phyloP scores from a whole-genome alignment of 2,113 vertebrate species.

The Lasiurus cinereus region DNA sequence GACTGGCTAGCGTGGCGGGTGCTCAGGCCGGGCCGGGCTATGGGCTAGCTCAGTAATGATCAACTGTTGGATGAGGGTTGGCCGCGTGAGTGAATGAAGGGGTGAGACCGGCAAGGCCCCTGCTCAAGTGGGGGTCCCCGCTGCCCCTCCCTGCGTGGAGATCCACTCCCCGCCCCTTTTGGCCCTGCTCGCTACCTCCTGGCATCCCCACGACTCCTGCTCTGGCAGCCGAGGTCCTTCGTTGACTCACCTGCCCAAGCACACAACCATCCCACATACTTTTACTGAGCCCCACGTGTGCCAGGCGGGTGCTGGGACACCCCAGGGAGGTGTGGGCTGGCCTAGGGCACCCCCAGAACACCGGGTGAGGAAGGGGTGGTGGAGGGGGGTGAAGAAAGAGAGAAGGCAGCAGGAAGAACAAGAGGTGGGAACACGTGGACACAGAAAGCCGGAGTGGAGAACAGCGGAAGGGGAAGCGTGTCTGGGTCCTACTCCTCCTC shows the following conservation, averaged over 20 bases:
- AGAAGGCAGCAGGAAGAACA: not conserved
- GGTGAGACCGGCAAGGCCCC: not conserved
- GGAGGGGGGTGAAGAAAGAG: not conserved
- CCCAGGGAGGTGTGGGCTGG: conserved; percentile 43
- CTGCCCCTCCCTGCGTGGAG: accelerated
- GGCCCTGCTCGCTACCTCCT: accelerated
- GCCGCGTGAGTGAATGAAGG: conserved; percentile 46
- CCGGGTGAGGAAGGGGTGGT: not conserved
- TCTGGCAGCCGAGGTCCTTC: not conserved
- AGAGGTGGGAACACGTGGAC: not conserved
- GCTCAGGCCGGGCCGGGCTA: conserved; percentile 44
- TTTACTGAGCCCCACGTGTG: conserved; percentile 77
- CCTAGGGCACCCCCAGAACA: conserved; percentile 58
- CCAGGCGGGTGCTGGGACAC: conserved; percentile 73
- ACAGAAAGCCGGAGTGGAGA: not conserved
- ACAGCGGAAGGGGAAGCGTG: accelerated
- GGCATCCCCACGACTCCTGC: accelerated
- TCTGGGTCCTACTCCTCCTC: not conserved
- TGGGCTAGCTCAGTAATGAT: conserved; percentile 80
- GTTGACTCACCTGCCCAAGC: conserved; percentile 61
- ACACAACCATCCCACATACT: conserved; percentile 80
- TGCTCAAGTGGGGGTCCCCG: not conserved
- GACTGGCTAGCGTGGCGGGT: not conserved
- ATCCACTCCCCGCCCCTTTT: not conserved
- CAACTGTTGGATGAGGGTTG: conserved; percentile 78